A percentile compares a stretch with the other conserved stretches of the same genome.
phyloP scores from a whole-genome alignment of 2,888 invertebrate genomes.

The Coleophora deauratella region DNA sequence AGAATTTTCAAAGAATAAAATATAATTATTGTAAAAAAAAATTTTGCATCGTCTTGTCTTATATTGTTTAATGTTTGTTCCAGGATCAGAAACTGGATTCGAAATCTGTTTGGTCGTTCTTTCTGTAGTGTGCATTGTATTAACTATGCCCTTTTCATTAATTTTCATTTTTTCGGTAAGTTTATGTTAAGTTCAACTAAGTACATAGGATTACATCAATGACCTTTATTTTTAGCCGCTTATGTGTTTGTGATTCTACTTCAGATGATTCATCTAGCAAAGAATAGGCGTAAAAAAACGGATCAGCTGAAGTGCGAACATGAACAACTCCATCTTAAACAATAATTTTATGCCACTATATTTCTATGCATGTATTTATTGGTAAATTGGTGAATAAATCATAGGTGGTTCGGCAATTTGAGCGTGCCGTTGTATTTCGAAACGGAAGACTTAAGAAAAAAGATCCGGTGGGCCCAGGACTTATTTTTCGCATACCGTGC shows the following conservation, averaged over 20 bases:
- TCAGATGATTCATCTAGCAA: background rate
- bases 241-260: background rate
- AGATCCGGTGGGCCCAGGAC: constrained; percentile 83
- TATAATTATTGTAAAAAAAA: too few relatives aligned
- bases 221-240: background rate
- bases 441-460: constrained; percentile 81
- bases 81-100: background rate
- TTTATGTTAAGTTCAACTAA: too few relatives aligned
- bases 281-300: too few relatives aligned
- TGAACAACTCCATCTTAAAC: too few relatives aligned
- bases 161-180: constrained; percentile 35
- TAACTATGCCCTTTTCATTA: constrained; percentile 39
- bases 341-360: too few relatives aligned
- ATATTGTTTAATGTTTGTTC: constrained; percentile 1
- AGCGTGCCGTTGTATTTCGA: constrained; percentile 87
- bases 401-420: constrained; percentile 80
- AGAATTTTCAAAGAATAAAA: too few relatives aligned
- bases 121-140: constrained; percentile 26
- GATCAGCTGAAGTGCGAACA: too few relatives aligned
- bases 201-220: too few relatives aligned
- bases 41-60: too few relatives aligned
- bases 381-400: background rate
- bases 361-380: background rate
- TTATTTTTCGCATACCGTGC: constrained; percentile 92
- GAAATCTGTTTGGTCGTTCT: constrained; percentile 18